Conservation (phyloP, 1,140 invertebrate genomes). For the Arctopsyche grandis region DNA sequence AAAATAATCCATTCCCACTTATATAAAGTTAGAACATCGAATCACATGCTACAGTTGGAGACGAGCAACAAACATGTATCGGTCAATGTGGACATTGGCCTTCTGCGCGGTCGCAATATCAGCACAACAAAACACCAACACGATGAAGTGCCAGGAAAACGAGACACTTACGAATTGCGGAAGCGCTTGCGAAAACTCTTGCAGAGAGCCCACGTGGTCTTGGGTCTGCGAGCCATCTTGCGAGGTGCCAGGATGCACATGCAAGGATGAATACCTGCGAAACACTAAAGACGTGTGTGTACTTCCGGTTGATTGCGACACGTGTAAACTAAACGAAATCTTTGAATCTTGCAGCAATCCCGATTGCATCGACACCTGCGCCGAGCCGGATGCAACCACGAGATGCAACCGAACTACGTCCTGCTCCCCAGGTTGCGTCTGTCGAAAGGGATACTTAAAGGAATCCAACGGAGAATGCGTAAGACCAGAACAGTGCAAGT, state of each 20-base stretch:
- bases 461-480: neutral
- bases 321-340: slow-evolving; percentile 3
- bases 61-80: too few species aligned
- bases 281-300: slow-evolving; percentile 5
- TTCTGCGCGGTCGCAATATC: too few species aligned
- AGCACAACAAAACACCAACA: neutral
- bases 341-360: neutral
- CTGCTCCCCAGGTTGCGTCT: slow-evolving; percentile 35
- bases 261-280: neutral
- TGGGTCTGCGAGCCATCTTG: neutral
- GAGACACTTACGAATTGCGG: neutral
- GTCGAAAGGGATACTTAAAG: neutral
- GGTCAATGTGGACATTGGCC: too few species aligned
- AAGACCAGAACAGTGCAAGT: neutral
- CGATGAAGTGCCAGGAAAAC: neutral
- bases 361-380: slow-evolving; percentile 20
- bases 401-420: neutral
- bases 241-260: slow-evolving; percentile 7
- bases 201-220: slow-evolving; percentile 33
- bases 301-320: neutral
- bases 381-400: neutral
- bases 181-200: neutral
- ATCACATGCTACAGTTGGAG: too few species aligned
- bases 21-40: too few species aligned
- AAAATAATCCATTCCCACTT: too few species aligned